Evolutionary conservation across 2,797 vertebrate genomes (phyloP).

Genomic region (Catamblyrhynchus diadema): DNA sequence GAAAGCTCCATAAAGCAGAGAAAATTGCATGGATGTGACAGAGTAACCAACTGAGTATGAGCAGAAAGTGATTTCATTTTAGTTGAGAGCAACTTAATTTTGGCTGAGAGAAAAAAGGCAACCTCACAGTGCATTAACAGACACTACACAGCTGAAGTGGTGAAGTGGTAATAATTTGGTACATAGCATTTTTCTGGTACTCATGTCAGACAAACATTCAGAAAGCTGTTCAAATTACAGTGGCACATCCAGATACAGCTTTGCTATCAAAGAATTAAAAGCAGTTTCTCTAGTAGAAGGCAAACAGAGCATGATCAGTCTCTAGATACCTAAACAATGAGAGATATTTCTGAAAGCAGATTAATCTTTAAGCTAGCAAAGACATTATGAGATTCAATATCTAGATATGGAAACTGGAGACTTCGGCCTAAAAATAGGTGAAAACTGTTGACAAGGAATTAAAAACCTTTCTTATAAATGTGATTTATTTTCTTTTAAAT

Average conservation of each 20-base stretch:
- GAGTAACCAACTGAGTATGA: not conserved
- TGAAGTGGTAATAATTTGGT: not conserved
- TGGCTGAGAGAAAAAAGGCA: not conserved
- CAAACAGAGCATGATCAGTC: not conserved
- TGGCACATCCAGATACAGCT: not conserved
- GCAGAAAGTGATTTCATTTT: not conserved
- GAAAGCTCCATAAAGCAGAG: not conserved
- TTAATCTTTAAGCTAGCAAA: not conserved
- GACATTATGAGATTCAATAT: not conserved
- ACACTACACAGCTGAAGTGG: not conserved
- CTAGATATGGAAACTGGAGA: not conserved
- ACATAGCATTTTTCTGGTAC: not conserved
- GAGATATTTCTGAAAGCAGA: not conserved
- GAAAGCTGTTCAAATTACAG: not conserved
- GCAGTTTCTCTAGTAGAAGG: not conserved
- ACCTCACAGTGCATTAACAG: not conserved
- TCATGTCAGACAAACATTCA: not conserved
- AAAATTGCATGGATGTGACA: not conserved
- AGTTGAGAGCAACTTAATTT: not conserved
- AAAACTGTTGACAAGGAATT: not conserved
- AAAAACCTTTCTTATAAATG: not conserved
- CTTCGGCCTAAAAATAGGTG: not conserved
- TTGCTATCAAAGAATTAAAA: not conserved
- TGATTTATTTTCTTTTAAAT: not conserved
- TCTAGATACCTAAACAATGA: not conserved